Percentiles rank a stretch among this genome's conserved stretches.
phyloP scores from a whole-genome alignment of 2,113 vertebrate genomes.

The Hippocampus mohnikei region DNA sequence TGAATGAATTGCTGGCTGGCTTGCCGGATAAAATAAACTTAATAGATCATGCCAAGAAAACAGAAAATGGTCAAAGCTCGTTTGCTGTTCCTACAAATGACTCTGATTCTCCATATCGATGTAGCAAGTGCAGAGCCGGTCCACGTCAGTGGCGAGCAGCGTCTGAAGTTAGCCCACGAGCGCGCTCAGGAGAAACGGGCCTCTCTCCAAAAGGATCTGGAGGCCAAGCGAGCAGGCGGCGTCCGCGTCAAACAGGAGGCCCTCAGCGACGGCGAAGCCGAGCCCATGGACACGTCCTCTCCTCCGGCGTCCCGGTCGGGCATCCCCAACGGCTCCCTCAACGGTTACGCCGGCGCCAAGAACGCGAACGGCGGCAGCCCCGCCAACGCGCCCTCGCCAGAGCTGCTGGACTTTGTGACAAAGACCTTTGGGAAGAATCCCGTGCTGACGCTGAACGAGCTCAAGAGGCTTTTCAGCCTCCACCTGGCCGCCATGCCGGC shows the following conservation, averaged over 20 bases:
- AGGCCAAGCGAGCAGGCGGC: slow-evolving; percentile 50
- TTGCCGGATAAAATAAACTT: too few species aligned
- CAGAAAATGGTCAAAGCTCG: too few species aligned
- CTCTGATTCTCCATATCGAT: not conserved
- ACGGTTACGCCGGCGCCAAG: slow-evolving; percentile 72
- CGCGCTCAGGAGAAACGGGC: slow-evolving; percentile 76
- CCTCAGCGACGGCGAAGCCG: slow-evolving; percentile 68
- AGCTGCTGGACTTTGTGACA: slow-evolving; percentile 86
- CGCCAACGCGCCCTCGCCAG: slow-evolving; percentile 59
- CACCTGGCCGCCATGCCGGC: slow-evolving; percentile 90
- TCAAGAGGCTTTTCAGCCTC: slow-evolving; percentile 93
- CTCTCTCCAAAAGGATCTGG: slow-evolving; percentile 79
- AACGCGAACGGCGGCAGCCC: slow-evolving; percentile 72
- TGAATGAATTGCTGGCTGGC: too few species aligned
- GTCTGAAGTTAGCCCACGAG: slow-evolving; percentile 79
- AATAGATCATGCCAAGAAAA: too few species aligned
- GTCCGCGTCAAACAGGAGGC: slow-evolving; percentile 79
- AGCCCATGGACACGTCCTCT: slow-evolving; percentile 82
- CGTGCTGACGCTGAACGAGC: slow-evolving; percentile 92
- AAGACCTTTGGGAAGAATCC: slow-evolving; percentile 87
- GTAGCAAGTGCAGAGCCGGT: slow-evolving; percentile 44
- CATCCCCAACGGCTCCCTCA: slow-evolving; percentile 75
- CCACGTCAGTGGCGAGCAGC: slow-evolving; percentile 83
- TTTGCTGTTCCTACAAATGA: too few species aligned
- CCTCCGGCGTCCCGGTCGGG: slow-evolving; percentile 28